Evolutionary conservation across 1,140 invertebrate species (phyloP).

Genomic region (Gryllus bimaculatus): DNA sequence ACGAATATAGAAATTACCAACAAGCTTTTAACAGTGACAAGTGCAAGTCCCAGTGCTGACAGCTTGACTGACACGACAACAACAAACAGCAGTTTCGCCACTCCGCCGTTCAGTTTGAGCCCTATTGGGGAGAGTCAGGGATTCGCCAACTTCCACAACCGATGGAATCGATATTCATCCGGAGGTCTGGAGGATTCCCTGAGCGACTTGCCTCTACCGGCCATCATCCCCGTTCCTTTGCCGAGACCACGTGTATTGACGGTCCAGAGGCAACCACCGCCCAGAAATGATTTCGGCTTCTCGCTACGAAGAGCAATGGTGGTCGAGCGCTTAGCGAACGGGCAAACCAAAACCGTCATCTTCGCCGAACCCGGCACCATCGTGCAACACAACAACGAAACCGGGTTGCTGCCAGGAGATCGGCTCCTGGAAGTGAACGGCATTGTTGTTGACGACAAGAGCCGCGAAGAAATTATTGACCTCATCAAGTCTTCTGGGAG

Average conservation of each 20-base stretch:
- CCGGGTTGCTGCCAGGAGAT: conserved; percentile 85
- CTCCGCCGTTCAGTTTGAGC: conserved; percentile 70
- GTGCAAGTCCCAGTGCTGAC: conserved; percentile 54
- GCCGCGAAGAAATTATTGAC: conserved; percentile 86
- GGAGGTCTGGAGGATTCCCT: conserved; percentile 57
- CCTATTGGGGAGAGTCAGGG: conserved; percentile 75
- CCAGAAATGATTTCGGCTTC: conserved; percentile 88
- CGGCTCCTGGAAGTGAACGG: conserved; percentile 85
- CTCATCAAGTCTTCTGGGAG: conserved; percentile 78
- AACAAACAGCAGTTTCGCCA: conserved; percentile 72
- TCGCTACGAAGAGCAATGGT: conserved; percentile 67
- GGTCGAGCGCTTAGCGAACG: background rate
- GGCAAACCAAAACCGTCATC: conserved; percentile 59
- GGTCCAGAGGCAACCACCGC: conserved; percentile 70
- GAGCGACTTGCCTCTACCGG: conserved; percentile 65
- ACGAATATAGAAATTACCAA: conserved; percentile 11
- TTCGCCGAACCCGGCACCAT: conserved; percentile 87
- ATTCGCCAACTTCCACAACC: conserved; percentile 33
- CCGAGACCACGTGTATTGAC: conserved; percentile 65
- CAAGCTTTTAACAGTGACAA: conserved; percentile 16
- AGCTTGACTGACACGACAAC: conserved; percentile 74
- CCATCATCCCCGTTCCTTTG: conserved; percentile 59
- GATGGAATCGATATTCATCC: conserved; percentile 38
- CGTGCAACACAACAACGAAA: conserved; percentile 61
- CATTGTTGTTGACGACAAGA: conserved; percentile 70